phyloP scores from a whole-genome alignment of 2,888 invertebrate genomes.

The Desoria tigrina region DNA sequence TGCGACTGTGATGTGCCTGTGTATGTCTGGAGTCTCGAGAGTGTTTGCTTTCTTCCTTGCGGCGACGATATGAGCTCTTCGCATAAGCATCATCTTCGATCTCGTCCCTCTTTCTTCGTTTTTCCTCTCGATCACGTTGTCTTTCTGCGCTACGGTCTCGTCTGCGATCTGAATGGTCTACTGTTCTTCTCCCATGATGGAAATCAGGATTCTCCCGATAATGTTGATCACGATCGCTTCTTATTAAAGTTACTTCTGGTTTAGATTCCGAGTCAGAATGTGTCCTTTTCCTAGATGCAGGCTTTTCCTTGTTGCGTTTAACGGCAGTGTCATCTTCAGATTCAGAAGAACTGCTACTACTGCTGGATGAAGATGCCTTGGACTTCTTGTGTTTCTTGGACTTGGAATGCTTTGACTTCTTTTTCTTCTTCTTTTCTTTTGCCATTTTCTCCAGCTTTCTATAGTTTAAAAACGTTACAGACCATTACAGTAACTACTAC shows the following conservation, averaged over 20 bases:
- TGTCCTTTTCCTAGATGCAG: background rate
- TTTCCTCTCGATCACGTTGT: background rate
- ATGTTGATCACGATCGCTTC: background rate
- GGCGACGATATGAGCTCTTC: slow-evolving; percentile 7
- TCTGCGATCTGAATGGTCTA: background rate
- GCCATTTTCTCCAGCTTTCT: slow-evolving; percentile 50
- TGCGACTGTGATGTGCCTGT: background rate
- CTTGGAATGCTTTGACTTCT: slow-evolving; percentile 33
- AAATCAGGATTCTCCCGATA: background rate
- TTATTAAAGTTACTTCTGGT: background rate
- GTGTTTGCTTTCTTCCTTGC: slow-evolving; percentile 13
- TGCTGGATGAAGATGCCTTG: slow-evolving; percentile 8
- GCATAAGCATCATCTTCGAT: background rate
- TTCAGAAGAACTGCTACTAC: slow-evolving; percentile 32
- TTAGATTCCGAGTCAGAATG: slow-evolving; percentile 3
- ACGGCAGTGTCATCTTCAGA: background rate
- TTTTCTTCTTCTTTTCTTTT: slow-evolving; percentile 44
- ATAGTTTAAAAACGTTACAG: slow-evolving; percentile 18
- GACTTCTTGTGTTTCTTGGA: slow-evolving; percentile 29
- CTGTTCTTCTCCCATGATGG: too few relatives aligned
- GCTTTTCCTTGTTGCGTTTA: background rate
- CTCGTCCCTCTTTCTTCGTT: background rate
- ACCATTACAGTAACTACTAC: background rate
- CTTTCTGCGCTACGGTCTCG: background rate
- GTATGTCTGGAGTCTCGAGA: background rate